Base-by-base conservation (phyloP, 1,140 invertebrate species). In the Brachionus calyciflorus region DNA sequence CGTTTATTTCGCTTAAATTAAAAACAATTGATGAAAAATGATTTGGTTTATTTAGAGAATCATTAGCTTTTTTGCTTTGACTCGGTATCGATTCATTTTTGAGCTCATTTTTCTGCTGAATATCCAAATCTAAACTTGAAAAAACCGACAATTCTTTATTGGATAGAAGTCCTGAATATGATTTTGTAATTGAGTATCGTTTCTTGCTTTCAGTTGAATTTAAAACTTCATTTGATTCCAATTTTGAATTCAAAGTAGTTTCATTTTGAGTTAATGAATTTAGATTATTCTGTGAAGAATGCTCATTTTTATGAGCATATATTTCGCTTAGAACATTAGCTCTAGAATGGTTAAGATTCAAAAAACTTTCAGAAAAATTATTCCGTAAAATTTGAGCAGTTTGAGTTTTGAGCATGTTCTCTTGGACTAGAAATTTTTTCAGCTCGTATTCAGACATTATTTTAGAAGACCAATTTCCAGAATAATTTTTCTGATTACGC, bases 211-310 rank as follows among this genome's bases (percentile, higher is more conserved):
- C 44, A 30, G 30, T 41, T 1, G 46, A 73, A 51, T 49, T 73
- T 37, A 51, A 51, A 51, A 73, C 10, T 12, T 73, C 69, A 51
- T 19, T 73, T 40, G 69, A 73, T 51, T 73, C 69, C n/a, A 51
- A 41, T 33, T 73, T 26, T 0, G 69, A 73, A 17, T 41, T 73
- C 0, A 49, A 19, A 2, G 65, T 55, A 26, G 44, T 37, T 3
- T 55, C 51, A 40, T 40, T 10, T 21, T 73, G 44, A 51, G 30
- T 73, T 10, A 55, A 51, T 21, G 44, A 51, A 41, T 41, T 65
- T 19, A 65, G 1, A 44, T 55, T 51, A 28, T 55, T 73, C 1
- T 73, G 44, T n/a, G 48, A 14, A 19, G 69, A 73, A 9, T 73
- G 26, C 1, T 49, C 46, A 21, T 53, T 55, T 51, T 73, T 49